phyloP scores from a whole-genome alignment of 1,140 invertebrate genomes.

The Charaxes varanes region DNA sequence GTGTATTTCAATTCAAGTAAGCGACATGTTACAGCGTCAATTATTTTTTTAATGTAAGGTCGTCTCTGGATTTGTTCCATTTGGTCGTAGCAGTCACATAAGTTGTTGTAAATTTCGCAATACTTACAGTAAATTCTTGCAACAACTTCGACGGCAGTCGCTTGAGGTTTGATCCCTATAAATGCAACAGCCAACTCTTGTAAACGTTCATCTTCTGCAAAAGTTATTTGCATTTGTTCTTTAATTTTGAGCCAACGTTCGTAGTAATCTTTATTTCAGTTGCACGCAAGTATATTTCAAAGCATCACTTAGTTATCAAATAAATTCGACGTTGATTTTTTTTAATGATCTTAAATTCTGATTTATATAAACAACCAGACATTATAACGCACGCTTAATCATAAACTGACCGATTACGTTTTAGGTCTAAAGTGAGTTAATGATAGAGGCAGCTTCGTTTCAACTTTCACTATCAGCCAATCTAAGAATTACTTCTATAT shows the following conservation, averaged over 20 bases:
- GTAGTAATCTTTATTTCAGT: conserved; percentile 55
- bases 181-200: conserved; percentile 35
- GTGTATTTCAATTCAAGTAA: conserved; percentile 48
- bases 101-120: conserved; percentile 53
- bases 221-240: conserved; percentile 31
- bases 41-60: conserved; percentile 47
- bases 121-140: conserved; percentile 52
- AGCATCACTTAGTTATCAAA: no score
- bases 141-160: conserved; percentile 51
- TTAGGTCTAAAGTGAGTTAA: no score
- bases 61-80: conserved; percentile 61
- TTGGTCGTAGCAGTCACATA: conserved; percentile 63
- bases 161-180: conserved; percentile 56
- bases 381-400: no score
- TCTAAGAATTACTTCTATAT: no score
- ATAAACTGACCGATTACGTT: no score
- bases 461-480: no score
- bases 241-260: conserved; percentile 53
- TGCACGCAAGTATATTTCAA: no score
- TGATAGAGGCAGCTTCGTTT: no score
- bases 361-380: no score
- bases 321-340: no score
- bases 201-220: conserved; percentile 42
- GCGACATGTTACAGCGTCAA: conserved; percentile 53
- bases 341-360: no score